Base-by-base conservation (phyloP, 2,888 invertebrate species). In the Tipula helvola region DNA sequence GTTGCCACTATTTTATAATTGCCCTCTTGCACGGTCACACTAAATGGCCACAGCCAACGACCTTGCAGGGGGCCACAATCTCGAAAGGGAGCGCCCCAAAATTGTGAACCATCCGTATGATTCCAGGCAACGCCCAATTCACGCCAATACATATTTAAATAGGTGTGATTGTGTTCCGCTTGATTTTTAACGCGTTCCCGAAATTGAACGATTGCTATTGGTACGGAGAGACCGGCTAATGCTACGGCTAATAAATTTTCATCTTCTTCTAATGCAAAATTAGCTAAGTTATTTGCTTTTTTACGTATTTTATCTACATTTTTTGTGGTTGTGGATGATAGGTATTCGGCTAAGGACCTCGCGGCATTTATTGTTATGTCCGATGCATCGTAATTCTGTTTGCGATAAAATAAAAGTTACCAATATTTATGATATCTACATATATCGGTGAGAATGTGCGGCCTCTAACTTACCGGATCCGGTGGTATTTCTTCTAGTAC, bases 1-100 rank as follows among this genome's bases (percentile, higher is more conserved):
- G 94, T 94, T 4, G 94, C 94, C 39, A 94, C 94, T 87, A 94
- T 94, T 89, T 94, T 92, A 88, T 91, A 90, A 89, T 90, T 90
- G 87, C 89, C 89, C 88, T 91, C 91, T 87, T 89, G 89, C 88
- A 90, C 90, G 87, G 91, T 91, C 88, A 91, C 90, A 89, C 91
- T 91, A 90, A 91, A 92, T 36, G 92, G 92, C 92, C 92, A 91
- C 36, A 92, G 88, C 92, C 92, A 92, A 88, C 92, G 90, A 36
- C 91, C 90, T 83, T 90, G 89, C 87, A 92, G 88, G 87, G 91
- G 89, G 89, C 90, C 91, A 89, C 92, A 92, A 88, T 92, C 92
- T 87, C 90, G 89, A 88, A 92, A 92, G 28, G 92, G 92, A n/a
- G 91, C 90, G 0, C 91, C 91, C 92, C 92, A 92, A 87, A 91